Evolutionary conservation across 2,888 invertebrate genomes (phyloP), one percentile per base, ranked within the genome.

Genomic region (Xestia xanthographa): DNA sequence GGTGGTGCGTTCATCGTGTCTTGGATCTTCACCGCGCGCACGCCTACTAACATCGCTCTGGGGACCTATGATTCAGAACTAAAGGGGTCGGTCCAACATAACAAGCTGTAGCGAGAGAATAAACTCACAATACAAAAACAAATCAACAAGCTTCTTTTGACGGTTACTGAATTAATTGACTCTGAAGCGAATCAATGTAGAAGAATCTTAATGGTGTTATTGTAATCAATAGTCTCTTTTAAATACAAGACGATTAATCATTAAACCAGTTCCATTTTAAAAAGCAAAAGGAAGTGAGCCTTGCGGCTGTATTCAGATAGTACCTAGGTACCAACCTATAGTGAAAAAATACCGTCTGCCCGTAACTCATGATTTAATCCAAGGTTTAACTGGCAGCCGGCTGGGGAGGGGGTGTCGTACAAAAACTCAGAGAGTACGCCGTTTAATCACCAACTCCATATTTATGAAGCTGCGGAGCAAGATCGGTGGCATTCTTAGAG

Each of bases 391-490:
- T 80, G 71, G 69, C 70, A 77, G 87, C 73, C 84, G 70, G 76
- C 66, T 82, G 83, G 81, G 83, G 88, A 81, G 83, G 88, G 91
- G 88, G 88, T 88, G 87, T 80, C 72, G 87, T 86, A 91, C 90
- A 95, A 94, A 95, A 95, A 93, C 91, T 88, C 83, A 85, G 85
- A 85, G 88, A 90, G 90, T 89, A 91, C 89, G 91, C 90, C 88
- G 92, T 94, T 94, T 95, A 95, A 95, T 94, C 93, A 91, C 92
- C 90, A 92, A 88, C 92, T 95, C 93, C 95, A 96, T 96, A 95
- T 95, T 95, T 95, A 95, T 95, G 93, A 95, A 94, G 92, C 90
- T 79, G 90, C 85, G 81, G 80, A 90, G 91, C 94, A 86, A 90
- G 94, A 91, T 89, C 82, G 90, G 92, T 92, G 92, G 93, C 96